phyloP scores from a whole-genome alignment of 2,888 invertebrate genomes.

The Fragum whitleyi region DNA sequence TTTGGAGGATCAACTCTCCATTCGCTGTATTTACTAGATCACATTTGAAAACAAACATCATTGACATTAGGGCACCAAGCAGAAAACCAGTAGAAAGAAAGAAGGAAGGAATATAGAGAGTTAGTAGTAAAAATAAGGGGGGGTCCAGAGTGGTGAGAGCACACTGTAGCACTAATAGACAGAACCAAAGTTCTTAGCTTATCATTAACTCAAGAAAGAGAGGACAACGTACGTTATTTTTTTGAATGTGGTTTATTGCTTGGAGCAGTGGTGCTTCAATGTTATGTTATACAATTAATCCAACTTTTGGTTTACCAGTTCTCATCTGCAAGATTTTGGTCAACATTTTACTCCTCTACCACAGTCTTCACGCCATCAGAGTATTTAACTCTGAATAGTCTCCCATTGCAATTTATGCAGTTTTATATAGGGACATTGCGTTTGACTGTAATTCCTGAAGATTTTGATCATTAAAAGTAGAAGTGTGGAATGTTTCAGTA shows the following conservation, averaged over 20 bases:
- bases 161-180: too few species aligned
- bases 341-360: background rate
- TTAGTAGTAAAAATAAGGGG: too few species aligned
- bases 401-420: background rate
- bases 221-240: background rate
- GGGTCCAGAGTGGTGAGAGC: too few species aligned
- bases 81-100: too few species aligned
- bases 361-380: background rate
- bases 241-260: background rate
- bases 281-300: background rate
- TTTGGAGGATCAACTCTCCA: slow-evolving; percentile 19
- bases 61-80: background rate
- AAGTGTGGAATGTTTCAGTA: too few species aligned
- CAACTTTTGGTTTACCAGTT: slow-evolving; percentile 10
- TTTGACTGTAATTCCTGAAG: background rate
- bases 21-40: background rate
- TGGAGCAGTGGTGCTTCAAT: background rate
- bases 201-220: too few species aligned
- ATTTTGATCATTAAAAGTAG: background rate
- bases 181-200: too few species aligned
- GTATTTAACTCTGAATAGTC: background rate
- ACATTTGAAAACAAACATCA: background rate
- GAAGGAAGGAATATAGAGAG: too few species aligned
- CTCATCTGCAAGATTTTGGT: background rate
- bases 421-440: background rate